phyloP scores from a whole-genome alignment of 2,113 vertebrate species.

The Dipodomys ordii region DNA sequence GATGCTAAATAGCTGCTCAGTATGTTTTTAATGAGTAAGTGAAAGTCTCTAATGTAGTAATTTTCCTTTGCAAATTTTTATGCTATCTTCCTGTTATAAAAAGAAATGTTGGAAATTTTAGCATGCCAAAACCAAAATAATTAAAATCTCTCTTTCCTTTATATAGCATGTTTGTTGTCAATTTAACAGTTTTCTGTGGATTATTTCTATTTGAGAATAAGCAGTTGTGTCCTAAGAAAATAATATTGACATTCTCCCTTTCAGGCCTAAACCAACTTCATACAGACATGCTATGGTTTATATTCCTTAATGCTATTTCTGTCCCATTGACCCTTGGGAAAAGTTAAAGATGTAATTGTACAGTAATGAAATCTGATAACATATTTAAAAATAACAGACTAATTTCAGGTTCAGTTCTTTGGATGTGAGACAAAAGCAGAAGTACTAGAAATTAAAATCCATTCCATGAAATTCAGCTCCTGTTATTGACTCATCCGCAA shows the following conservation, averaged over 20 bases:
- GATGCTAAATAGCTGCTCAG: neutral
- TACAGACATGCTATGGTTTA: neutral
- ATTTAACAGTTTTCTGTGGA: constrained; percentile 12
- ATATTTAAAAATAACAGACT: constrained; percentile 24
- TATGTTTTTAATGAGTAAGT: constrained; percentile 36
- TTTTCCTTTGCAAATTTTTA: neutral
- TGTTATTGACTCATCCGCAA: neutral
- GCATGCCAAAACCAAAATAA: neutral
- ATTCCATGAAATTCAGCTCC: neutral
- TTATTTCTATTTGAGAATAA: constrained; percentile 15
- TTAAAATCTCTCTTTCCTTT: constrained; percentile 21
- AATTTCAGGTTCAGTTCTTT: constrained; percentile 31
- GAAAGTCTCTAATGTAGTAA: constrained; percentile 6
- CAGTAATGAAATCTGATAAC: constrained; percentile 39
- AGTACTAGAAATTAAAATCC: neutral
- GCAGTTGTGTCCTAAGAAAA: constrained; percentile 20
- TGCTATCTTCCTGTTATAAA: neutral
- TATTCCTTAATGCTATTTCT: neutral
- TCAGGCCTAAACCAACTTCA: neutral
- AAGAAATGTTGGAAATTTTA: constrained; percentile 25
- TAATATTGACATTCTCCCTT: constrained; percentile 2
- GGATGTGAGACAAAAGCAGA: constrained; percentile 34
- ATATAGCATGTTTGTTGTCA: neutral
- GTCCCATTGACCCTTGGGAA: neutral
- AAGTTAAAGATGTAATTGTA: constrained; percentile 10